Evolutionary conservation across 2,888 invertebrate genomes (phyloP), one percentile per base, ranked within the genome.

Genomic region (Habroteleia sp.): DNA sequence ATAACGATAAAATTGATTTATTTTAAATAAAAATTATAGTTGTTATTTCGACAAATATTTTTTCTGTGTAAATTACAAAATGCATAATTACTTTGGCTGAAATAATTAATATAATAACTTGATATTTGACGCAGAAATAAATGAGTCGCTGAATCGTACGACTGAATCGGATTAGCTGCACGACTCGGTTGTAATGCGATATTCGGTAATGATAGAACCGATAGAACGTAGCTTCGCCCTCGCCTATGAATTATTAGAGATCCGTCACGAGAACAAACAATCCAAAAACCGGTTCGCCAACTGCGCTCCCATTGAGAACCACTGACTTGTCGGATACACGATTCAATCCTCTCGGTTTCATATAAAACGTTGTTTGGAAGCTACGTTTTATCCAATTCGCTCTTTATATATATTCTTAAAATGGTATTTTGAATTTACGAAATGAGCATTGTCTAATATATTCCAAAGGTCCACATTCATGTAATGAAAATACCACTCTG

Each of bases 171-270:
- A 62, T 66, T 68, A 68, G 46, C 60, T 63, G 71, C 58, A 66
- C 69, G 66, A 74, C 33, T 50, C 39, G 37, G 27, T 52, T 35
- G 81, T 79, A 81, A 82, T 42, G 23, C 58, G 77, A 81, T 78
- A 75, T 46, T 39, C 33, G 37, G 29, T 46, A n/a, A n/a, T n/a
- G n/a, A n/a, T n/a, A n/a, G 37, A 35, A 52, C 39, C 33, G 62
- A 71, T 63, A 42, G 31, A 71, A 23, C 62, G 37, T 7, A 35
- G 29, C 69, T 25, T 41, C 37, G 46, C 54, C 52, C 54, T 73
- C 10, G 62, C 20, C 71, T 71, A 75, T 71, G 66, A 71, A 60
- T 66, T 71, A 75, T 66, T 73, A 75, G 52, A 65, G 54, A 74
- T 69, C 52, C 42, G 63, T 69, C 69, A 60, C 52, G 31, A 39